Evolutionary conservation across 2,797 vertebrate genomes (phyloP).

Genomic region (Fratercula arctica): DNA sequence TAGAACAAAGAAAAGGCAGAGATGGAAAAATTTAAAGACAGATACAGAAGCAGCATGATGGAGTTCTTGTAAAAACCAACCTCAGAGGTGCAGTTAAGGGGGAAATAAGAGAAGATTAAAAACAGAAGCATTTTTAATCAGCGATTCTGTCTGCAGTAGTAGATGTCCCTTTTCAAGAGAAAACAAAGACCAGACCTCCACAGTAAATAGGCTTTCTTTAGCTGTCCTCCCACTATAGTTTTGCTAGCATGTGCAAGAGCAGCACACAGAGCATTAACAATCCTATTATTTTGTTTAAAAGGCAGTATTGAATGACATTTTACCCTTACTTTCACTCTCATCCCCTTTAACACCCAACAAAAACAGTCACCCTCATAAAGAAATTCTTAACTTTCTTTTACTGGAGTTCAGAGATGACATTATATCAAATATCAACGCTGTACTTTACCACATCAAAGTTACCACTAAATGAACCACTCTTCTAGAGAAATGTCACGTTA

Average conservation of each 20-base stretch:
- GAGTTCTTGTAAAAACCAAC: neutral
- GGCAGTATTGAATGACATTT: neutral
- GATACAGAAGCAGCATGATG: neutral
- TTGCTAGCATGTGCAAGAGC: neutral
- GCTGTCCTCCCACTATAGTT: neutral
- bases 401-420: neutral
- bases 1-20: neutral
- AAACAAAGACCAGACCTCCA: neutral
- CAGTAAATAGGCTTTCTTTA: neutral
- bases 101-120: neutral
- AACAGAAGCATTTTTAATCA: neutral
- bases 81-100: neutral
- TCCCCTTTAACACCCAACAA: neutral
- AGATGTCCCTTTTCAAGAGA: neutral
- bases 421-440: neutral
- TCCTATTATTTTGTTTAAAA: neutral
- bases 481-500: neutral
- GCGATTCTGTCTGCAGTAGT: neutral
- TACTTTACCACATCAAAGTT: neutral
- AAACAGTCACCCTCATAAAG: rapidly evolving
- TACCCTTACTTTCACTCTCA: neutral
- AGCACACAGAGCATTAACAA: neutral
- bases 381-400: neutral
- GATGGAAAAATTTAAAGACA: neutral
- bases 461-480: neutral